Evolutionary conservation across 2,888 invertebrate genomes (phyloP), one percentile per base, ranked within the genome.

Genomic region (Didymodactylos carnosus): DNA sequence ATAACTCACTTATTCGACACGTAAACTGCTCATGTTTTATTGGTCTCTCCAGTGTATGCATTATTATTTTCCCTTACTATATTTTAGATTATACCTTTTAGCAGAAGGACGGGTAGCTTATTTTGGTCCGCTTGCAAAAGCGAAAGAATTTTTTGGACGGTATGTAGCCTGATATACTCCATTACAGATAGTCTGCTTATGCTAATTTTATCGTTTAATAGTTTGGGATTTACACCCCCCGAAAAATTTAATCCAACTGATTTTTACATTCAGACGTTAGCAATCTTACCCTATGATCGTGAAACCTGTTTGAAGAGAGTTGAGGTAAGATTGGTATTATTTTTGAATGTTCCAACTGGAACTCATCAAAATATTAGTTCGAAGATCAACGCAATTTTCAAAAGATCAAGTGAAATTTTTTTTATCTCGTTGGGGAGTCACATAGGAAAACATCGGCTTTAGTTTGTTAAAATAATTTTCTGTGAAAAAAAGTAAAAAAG

Each of bases 201-300:
- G 8, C 13, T 0, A 6, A 29, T 16, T 62, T 35, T 35, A 2
- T n/a, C n/a, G n/a, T n/a, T n/a, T n/a, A n/a, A n/a, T 35, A 62
- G 62, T 7, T 19, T 62, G 6, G 62, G 62, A 11, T 62, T 19
- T 73, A 78, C 79, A 0, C 84, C 84, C 81, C 94, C 94, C 0
- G 87, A 87, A 6, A 92, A 92, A 82, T 93, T 91, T 84, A 94
- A 94, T 82, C 94, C 94, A 4, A 93, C 93, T 0, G 94, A 94
- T 83, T 91, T 90, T 83, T 92, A 90, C 82, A 89, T 94, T 62
- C 91, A 92, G 80, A 87, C 91, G 8, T 83, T 93, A 76, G 91
- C 92, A 0, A 88, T 92, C 3, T 88, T 89, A 5, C 92, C 92
- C 0, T 89, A 89, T 0, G 86, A 88, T n/a, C 92, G 92, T 82